A percentile compares a stretch with the other conserved stretches of the same genome.
Conservation (phyloP, 2,888 invertebrate species). For the Erebia ligea region DNA sequence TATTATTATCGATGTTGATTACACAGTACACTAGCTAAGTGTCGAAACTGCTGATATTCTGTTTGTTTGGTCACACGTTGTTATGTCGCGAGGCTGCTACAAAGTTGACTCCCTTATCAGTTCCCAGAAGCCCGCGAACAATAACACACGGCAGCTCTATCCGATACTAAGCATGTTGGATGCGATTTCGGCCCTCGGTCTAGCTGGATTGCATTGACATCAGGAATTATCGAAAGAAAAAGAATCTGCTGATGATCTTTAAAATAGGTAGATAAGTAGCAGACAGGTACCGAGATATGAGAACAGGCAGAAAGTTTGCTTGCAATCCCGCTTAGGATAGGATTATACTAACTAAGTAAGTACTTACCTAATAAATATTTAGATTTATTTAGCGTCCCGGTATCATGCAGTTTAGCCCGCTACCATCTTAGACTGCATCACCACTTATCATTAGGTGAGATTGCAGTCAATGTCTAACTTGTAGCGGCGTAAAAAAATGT, state of each 20-base stretch:
- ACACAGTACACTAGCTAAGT: not conserved
- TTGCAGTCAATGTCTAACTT: no score
- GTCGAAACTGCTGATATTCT: not conserved
- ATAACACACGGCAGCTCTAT: not conserved
- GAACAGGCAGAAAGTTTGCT: no score
- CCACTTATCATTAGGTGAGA: no score
- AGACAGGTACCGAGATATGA: no score
- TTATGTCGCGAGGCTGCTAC: not conserved
- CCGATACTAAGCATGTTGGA: not conserved
- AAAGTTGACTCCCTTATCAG: slow-evolving; percentile 6
- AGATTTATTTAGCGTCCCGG: no score
- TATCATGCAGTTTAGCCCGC: no score
- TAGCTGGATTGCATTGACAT: not conserved
- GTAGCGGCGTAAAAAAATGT: no score
- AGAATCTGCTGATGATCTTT: not conserved
- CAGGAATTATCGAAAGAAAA: not conserved
- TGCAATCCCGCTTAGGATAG: no score
- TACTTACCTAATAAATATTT: no score
- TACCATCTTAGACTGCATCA: no score
- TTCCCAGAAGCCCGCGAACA: not conserved
- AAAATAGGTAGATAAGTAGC: no score
- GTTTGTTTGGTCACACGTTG: not conserved
- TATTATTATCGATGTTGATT: not conserved
- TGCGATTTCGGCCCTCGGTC: not conserved
- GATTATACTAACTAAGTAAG: no score